These are phyloP conservation scores for Mactra quadrangularis DNA, from an alignment of 1,140 invertebrate species.

Conservation along the genomic window DNA sequence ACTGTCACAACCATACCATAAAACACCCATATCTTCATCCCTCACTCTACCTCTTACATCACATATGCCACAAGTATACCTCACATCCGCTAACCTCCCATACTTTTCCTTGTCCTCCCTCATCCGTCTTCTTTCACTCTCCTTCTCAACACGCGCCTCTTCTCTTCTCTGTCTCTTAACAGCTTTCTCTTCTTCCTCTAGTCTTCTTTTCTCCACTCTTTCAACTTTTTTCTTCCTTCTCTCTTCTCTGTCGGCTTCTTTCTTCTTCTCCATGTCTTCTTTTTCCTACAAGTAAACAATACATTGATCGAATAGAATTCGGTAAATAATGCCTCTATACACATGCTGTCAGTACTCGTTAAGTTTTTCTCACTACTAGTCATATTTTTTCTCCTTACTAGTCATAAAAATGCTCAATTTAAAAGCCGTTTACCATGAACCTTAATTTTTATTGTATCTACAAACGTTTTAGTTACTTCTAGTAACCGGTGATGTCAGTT, in stretches of 20 bases:
- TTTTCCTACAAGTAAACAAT: no score
- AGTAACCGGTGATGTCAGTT: no score
- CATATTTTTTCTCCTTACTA: no score
- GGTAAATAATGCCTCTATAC: no score
- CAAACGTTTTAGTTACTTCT: no score
- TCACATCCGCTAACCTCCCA: background rate
- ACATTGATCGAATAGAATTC: no score
- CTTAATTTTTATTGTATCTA: no score
- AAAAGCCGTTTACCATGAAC: no score
- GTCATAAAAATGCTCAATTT: no score
- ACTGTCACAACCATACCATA: constrained; percentile 14
- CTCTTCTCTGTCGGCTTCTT: background rate
- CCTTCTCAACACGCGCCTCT: background rate
- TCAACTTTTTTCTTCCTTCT: no score
- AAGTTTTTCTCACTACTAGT: no score
- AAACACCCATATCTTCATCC: background rate
- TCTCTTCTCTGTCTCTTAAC: background rate
- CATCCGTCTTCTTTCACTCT: background rate
- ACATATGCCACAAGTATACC: constrained; percentile 16
- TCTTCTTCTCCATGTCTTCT: background rate
- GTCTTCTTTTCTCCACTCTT: background rate
- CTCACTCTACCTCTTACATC: constrained; percentile 4
- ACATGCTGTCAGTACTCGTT: no score
- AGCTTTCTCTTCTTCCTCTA: background rate
- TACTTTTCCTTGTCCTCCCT: background rate